Evolutionary conservation across 1,140 invertebrate species (phyloP).

Genomic region (Harpegnathos saltator): DNA sequence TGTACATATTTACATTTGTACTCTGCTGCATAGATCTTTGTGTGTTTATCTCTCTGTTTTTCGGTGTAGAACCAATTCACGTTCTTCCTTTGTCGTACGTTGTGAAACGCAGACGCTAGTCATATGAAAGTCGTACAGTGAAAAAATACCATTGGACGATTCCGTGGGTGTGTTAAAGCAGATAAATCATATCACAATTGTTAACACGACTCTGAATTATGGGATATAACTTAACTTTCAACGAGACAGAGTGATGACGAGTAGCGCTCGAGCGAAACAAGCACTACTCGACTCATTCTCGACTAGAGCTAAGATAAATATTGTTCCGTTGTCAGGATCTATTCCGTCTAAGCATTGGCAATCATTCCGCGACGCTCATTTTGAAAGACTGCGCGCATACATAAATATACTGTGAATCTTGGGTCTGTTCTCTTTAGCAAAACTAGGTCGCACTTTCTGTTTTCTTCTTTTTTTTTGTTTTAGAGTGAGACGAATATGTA

Average conservation of each 20-base stretch:
- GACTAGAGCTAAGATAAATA: neutral
- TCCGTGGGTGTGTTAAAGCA: neutral
- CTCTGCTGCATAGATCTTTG: neutral
- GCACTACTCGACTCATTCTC: neutral
- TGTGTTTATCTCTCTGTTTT: constrained; percentile 14
- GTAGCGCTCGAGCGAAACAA: neutral
- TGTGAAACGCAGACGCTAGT: constrained; percentile 21
- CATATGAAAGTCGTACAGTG: constrained; percentile 10
- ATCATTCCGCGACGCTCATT: constrained; percentile 10
- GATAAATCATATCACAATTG: constrained; percentile 9
- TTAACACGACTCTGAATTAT: neutral
- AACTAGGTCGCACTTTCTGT: too few relatives aligned
- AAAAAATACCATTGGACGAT: neutral
- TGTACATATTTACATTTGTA: constrained; percentile 14
- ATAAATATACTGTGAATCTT: neutral
- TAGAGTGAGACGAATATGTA: too few relatives aligned
- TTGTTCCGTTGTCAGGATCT: constrained; percentile 17
- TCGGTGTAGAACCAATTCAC: constrained; percentile 11
- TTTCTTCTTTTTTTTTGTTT: too few relatives aligned
- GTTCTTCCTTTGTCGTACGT: neutral
- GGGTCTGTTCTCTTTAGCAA: too few relatives aligned
- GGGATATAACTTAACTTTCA: neutral
- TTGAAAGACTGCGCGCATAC: neutral
- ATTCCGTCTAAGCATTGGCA: constrained; percentile 14
- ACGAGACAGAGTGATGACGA: neutral